phyloP scores from a whole-genome alignment of 1,140 invertebrate genomes.

The Cotesia typhae region DNA sequence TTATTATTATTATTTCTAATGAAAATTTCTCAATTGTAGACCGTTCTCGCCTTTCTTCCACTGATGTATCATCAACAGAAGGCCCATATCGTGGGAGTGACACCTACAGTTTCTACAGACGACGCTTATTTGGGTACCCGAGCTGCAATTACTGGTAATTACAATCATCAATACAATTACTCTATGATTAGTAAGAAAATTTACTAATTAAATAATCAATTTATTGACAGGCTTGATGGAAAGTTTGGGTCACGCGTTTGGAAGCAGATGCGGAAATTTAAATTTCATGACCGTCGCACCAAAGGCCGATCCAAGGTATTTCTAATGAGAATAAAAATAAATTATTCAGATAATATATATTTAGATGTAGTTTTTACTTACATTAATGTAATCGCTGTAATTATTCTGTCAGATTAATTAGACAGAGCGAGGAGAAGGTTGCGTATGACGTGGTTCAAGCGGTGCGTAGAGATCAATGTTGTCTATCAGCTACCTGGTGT shows the following conservation, averaged over 20 bases:
- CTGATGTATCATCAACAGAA: slow-evolving; percentile 50
- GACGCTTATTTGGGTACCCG: slow-evolving; percentile 57
- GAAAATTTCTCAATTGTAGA: slow-evolving; percentile 46
- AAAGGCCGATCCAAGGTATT: slow-evolving; percentile 48
- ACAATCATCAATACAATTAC: background rate
- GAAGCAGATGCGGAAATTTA: slow-evolving; percentile 43
- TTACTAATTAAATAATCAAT: slow-evolving; percentile 29
- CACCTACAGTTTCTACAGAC: slow-evolving; percentile 50
- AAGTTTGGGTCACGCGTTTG: slow-evolving; percentile 51
- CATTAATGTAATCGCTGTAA: background rate
- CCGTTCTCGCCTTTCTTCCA: slow-evolving; percentile 58
- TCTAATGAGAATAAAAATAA: background rate
- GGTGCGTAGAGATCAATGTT: slow-evolving; percentile 50
- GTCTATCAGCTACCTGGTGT: slow-evolving; percentile 46
- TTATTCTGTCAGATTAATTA: slow-evolving; percentile 40
- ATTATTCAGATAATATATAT: too few species aligned
- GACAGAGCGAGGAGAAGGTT: slow-evolving; percentile 49
- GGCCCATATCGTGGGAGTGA: slow-evolving; percentile 56
- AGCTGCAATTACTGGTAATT: slow-evolving; percentile 53
- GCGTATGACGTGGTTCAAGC: slow-evolving; percentile 55
- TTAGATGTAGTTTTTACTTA: background rate
- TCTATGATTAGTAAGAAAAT: slow-evolving; percentile 1
- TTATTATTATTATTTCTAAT: too few species aligned
- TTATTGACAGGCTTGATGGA: slow-evolving; percentile 56
- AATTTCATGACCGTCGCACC: slow-evolving; percentile 57